phyloP scores from a whole-genome alignment of 2,113 vertebrate genomes.

The Mirounga angustirostris region DNA sequence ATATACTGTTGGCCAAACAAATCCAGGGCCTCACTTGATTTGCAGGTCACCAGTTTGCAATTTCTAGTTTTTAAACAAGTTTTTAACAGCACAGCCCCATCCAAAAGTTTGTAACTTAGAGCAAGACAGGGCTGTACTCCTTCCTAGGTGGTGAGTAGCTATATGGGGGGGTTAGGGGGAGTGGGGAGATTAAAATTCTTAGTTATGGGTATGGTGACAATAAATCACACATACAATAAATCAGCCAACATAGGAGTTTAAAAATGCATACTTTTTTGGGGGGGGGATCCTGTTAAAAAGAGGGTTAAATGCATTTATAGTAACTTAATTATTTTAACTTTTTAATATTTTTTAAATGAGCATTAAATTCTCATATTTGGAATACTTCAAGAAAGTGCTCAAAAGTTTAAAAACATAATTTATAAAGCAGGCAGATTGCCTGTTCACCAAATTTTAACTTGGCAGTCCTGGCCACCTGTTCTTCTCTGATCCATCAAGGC shows the following conservation, averaged over 20 bases:
- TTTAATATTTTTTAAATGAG: neutral
- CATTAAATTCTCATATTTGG: neutral
- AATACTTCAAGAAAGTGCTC: neutral
- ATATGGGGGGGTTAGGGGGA: accelerated
- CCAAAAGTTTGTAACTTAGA: neutral
- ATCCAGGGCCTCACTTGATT: constrained; percentile 9
- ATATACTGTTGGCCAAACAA: neutral
- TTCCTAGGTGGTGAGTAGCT: neutral
- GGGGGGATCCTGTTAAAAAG: neutral
- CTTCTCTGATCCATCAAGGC: neutral
- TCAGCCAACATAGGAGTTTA: neutral
- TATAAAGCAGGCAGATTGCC: neutral
- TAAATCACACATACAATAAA: neutral
- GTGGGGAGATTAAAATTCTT: neutral
- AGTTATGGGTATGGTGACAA: constrained; percentile 8
- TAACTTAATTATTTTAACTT: constrained; percentile 55
- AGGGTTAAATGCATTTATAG: constrained; percentile 43
- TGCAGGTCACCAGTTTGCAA: neutral
- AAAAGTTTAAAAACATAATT: constrained; percentile 53
- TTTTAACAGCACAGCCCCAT: neutral
- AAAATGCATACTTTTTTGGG: too few species aligned
- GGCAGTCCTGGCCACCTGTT: neutral
- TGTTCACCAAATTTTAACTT: neutral
- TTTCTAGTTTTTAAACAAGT: neutral
- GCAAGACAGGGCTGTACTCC: neutral